phyloP scores from a whole-genome alignment of 2,888 invertebrate genomes.

The Dynastes tityus region DNA sequence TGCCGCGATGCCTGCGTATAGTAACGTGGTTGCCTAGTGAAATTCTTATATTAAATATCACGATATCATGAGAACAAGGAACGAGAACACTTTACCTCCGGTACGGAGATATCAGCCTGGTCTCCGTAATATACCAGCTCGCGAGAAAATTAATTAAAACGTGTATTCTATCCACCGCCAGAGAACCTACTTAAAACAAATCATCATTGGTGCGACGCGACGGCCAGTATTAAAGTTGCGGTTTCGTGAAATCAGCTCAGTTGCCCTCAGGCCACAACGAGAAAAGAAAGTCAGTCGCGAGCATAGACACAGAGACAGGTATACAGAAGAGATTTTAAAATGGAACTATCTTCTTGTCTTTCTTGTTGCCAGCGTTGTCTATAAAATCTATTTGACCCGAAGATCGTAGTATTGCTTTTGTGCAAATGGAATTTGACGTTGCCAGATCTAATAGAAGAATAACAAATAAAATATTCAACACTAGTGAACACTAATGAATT shows the following conservation, averaged over 20 bases:
- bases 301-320: background rate
- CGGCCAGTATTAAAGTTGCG: background rate
- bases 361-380: background rate
- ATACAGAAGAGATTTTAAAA: constrained; percentile 2
- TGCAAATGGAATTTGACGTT: too few relatives aligned
- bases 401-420: too few relatives aligned
- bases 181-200: constrained; percentile 27
- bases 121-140: too few relatives aligned
- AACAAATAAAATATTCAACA: too few relatives aligned
- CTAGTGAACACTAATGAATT: too few relatives aligned
- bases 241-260: constrained; percentile 15
- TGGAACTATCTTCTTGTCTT: background rate
- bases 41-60: too few relatives aligned
- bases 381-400: background rate
- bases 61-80: background rate
- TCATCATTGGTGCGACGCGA: background rate
- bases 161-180: background rate
- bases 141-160: constrained; percentile 10
- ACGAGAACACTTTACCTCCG: background rate
- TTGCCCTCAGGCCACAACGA: background rate
- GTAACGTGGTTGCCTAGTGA: too few relatives aligned
- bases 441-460: too few relatives aligned
- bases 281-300: constrained; percentile 24
- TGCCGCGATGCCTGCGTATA: too few relatives aligned
- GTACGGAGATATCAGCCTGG: too few relatives aligned